Evolutionary conservation across 2,797 vertebrate genomes (phyloP), one percentile per base, ranked within the genome.

Genomic region (Lacerta agilis): DNA sequence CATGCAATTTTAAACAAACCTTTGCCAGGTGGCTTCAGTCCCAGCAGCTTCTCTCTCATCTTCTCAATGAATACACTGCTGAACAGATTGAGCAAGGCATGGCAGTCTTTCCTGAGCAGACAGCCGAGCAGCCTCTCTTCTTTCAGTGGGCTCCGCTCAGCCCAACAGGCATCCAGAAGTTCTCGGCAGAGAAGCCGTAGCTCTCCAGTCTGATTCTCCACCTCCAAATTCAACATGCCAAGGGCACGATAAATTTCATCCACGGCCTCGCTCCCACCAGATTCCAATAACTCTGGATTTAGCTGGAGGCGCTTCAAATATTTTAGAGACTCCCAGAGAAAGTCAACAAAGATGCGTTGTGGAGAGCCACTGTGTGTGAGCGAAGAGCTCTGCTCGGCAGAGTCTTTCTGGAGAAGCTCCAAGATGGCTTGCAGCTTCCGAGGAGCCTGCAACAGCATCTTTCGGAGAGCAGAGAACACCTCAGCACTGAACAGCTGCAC

Each of bases 101-200:
- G 93, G 41, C 95, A 96, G 1, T 88, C 93, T 29, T 98, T 98
- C 79, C 97, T 97, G 9, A 98, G 94, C 94, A 99, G 89, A 84
- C 97, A 97, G 95, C 97, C 93, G 69, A 99, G 96, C 27, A 99
- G 90, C 87, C 92, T 96, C 94, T 98, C 98, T 93, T 99, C 98
- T 8, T 23, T 96, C 80, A 99, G 95, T 0, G 94, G 92, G 61
- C 93, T 95, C 55, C 90, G 94, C 58, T 96, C 97, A 0, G 95
- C 91, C 76, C 96, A 96, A 93, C 97, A 98, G 23, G 96, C 94
- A 5, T 95, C 96, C 95, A 98, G 97, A 64, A 99, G 96, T 3
- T 97, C 97, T 81, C 97, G 97, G 80, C 98, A 98, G n/a, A 99
- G 96, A 0, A 95, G 95, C 15, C 94, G 97, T 61, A 98, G 90